Evolutionary conservation across 1,140 invertebrate species (phyloP), one percentile per base, ranked within the genome.

Genomic region (Diorhabda elongata): DNA sequence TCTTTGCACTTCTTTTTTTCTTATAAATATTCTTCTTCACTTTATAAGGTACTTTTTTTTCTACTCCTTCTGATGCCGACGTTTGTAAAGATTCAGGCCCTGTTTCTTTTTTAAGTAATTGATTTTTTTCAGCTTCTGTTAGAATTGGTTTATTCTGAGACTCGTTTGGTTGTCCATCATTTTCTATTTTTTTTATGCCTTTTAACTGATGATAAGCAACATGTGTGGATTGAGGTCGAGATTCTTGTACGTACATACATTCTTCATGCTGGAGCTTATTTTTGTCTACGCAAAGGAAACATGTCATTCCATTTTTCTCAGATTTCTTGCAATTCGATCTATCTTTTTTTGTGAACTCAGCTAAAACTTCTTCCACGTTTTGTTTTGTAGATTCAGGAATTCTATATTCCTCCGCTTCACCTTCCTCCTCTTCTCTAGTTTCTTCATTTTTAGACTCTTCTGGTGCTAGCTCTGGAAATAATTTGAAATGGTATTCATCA

Each of bases 221-320:
- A 77, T 86, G 85, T 70, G 83, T 86, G 52, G 82, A 81, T 75
- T 85, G 82, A 6, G 86, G 86, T 67, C 84, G 84, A 45, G 85
- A 86, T 76, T 86, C 87, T 5, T 87, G 88, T 2, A 91, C 84
- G 78, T 87, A 91, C 84, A 90, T 90, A 74, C 90, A 92, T 80
- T 91, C 90, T 79, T 92, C 90, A 72, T 91, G 86, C 76, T 87
- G 86, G 41, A 88, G 80, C 3, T 88, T 89, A 57, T 84, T 84
- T 52, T 88, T 85, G 69, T 91, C 88, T 0, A 85, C 75, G 75
- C 90, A 92, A 67, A 87, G 83, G 78, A 87, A 91, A 78, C 90
- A 92, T 3, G 89, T 91, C 89, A 91, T 90, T 44, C 87, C 87
- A 71, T 89, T 87, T 72, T 88, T 88, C 66, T 86, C 83, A 0